Conservation (phyloP, 2,113 vertebrate genomes). For the Suncus etruscus region DNA sequence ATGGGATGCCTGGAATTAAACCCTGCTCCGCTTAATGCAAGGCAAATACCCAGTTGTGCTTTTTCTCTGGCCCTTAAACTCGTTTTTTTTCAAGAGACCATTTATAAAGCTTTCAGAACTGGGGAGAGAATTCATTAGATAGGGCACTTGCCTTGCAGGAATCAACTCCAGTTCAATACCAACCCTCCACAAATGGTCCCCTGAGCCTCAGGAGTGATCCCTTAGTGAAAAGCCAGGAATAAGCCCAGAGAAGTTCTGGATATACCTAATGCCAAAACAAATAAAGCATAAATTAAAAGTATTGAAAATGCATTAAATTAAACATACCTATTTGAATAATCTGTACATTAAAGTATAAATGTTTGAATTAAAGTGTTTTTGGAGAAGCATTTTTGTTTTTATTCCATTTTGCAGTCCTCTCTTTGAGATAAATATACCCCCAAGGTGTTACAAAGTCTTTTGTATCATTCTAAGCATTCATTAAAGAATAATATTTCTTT, state of each 20-base stretch:
- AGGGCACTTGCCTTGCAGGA: too few relatives aligned
- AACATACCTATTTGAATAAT: conserved; percentile 64
- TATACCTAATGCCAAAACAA: too few relatives aligned
- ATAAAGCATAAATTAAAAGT: neutral
- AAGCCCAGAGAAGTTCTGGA: too few relatives aligned
- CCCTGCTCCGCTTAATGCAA: too few relatives aligned
- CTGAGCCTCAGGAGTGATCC: too few relatives aligned
- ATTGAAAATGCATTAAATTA: conserved; percentile 70
- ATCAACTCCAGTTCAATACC: too few relatives aligned
- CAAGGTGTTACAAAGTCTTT: neutral
- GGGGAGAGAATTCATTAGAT: too few relatives aligned
- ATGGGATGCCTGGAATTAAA: too few relatives aligned
- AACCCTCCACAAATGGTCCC: too few relatives aligned
- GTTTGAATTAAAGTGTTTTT: conserved; percentile 53
- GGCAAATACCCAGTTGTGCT: too few relatives aligned
- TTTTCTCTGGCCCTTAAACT: too few relatives aligned
- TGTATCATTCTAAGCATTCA: neutral
- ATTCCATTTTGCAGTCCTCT: neutral
- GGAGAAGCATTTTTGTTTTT: conserved; percentile 62
- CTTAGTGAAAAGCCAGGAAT: too few relatives aligned
- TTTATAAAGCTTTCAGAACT: conserved; percentile 4
- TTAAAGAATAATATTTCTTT: neutral
- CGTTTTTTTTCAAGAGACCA: conserved; percentile 62
- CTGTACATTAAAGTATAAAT: conserved; percentile 53
- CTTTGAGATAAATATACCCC: neutral